These are phyloP conservation scores for Camelus bactrianus DNA, from an alignment of 2,113 vertebrate species.

Conservation along the genomic window DNA sequence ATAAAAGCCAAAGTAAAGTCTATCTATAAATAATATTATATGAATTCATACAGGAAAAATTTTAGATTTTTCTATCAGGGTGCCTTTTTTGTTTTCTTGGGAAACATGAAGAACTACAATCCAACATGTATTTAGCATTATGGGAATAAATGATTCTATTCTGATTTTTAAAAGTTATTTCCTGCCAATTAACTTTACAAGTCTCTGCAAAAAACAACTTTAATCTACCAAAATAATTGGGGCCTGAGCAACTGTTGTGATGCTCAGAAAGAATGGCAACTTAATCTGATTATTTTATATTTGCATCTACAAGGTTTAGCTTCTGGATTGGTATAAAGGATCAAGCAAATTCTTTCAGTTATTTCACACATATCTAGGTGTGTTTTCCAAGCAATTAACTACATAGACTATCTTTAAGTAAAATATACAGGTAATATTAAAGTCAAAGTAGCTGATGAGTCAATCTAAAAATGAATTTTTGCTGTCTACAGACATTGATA, in stretches of 20 bases:
- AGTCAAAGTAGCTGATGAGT: slow-evolving; percentile 12
- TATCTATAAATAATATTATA: slow-evolving; percentile 16
- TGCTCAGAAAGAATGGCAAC: background rate
- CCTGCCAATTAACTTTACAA: background rate
- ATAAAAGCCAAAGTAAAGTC: slow-evolving; percentile 47
- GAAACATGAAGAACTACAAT: slow-evolving; percentile 47
- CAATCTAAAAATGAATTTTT: slow-evolving; percentile 27
- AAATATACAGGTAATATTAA: slow-evolving; percentile 50
- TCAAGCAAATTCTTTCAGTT: slow-evolving; percentile 34
- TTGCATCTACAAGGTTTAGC: background rate
- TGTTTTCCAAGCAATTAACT: slow-evolving; percentile 38
- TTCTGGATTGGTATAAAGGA: slow-evolving; percentile 20
- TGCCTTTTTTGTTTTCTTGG: background rate
- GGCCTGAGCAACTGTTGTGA: background rate
- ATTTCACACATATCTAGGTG: slow-evolving; percentile 45
- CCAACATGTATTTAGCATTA: slow-evolving; percentile 4
- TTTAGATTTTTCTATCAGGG: background rate
- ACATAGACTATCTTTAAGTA: background rate
- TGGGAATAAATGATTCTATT: background rate
- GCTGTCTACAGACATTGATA: slow-evolving; percentile 12
- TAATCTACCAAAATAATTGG: slow-evolving; percentile 25
- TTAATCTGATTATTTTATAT: background rate
- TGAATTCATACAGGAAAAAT: slow-evolving; percentile 48
- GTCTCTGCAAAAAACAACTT: background rate
- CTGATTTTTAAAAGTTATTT: background rate